Evolutionary conservation across 1,140 invertebrate genomes (phyloP).

Genomic region (Polypedilum pembai): DNA sequence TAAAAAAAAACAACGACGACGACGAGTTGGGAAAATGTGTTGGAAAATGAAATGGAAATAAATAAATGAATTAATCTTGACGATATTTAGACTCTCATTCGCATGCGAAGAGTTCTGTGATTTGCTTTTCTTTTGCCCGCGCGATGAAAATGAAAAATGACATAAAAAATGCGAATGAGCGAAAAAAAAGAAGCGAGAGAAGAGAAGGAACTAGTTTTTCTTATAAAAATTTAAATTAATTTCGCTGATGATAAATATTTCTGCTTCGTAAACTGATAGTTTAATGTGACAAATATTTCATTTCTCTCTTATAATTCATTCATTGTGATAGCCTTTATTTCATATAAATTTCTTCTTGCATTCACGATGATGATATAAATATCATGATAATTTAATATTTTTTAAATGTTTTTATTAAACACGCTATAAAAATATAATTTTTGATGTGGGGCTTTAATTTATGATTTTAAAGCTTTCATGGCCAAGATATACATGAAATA

Average conservation of each 20-base stretch:
- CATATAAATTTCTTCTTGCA: too few relatives aligned
- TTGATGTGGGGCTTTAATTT: too few relatives aligned
- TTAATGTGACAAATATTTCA: conserved; percentile 19
- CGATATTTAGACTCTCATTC: conserved; percentile 7
- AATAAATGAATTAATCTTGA: conserved; percentile 16
- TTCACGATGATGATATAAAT: too few relatives aligned
- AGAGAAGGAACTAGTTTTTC: not conserved
- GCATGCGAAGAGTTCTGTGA: not conserved
- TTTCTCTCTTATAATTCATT: not conserved
- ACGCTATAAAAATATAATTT: too few relatives aligned
- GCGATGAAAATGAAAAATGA: not conserved
- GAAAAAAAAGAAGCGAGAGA: not conserved
- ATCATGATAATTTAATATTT: too few relatives aligned
- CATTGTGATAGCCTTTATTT: conserved; percentile 7
- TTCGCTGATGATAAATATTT: not conserved
- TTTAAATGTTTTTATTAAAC: too few relatives aligned
- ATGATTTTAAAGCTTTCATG: too few relatives aligned
- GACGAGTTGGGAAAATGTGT: not conserved
- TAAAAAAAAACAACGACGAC: too few relatives aligned
- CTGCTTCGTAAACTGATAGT: conserved; percentile 2
- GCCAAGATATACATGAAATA: too few relatives aligned
- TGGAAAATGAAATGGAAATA: conserved; percentile 28
- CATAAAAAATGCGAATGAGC: not conserved
- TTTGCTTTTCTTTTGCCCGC: not conserved
- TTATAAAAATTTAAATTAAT: not conserved